A percentile compares a stretch with the other conserved stretches of the same genome.
Evolutionary conservation across 2,888 invertebrate species (phyloP).

Genomic region (Diachrysia chrysitis): DNA sequence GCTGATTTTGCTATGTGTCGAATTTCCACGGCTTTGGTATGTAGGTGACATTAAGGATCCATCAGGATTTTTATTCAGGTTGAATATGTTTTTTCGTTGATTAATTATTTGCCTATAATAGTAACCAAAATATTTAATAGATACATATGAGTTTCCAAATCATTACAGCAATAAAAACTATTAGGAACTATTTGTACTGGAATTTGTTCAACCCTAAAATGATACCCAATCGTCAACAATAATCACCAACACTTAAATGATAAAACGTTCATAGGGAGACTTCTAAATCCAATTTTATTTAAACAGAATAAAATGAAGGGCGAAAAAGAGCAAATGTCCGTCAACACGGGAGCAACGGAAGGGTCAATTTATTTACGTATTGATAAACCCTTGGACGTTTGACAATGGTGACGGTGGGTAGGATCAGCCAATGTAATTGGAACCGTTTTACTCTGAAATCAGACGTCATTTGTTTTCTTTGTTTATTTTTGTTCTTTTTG

Average conservation of each 20-base stretch:
- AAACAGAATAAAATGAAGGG: constrained; percentile 61
- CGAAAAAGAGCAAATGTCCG: constrained; percentile 61
- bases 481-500: constrained; percentile 22
- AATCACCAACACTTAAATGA: constrained; percentile 36
- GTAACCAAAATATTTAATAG: neutral
- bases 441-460: constrained; percentile 54
- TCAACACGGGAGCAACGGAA: constrained; percentile 60
- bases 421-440: constrained; percentile 53
- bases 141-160: no score
- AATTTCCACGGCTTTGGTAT: constrained; percentile 46
- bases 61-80: neutral
- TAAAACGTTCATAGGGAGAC: constrained; percentile 50
- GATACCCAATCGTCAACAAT: constrained; percentile 44
- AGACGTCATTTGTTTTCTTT: constrained; percentile 21
- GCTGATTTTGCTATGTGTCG: constrained; percentile 73
- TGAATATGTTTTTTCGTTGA: neutral
- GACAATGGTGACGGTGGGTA: constrained; percentile 63
- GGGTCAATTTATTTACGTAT: constrained; percentile 80
- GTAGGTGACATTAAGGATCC: constrained; percentile 35
- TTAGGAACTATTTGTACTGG: neutral
- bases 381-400: constrained; percentile 77
- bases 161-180: no score
- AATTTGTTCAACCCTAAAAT: constrained; percentile 44
- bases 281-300: constrained; percentile 71
- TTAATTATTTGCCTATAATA: no score